Evolutionary conservation across 1,140 invertebrate genomes (phyloP), one percentile per base, ranked within the genome.

Genomic region (Samia ricini): DNA sequence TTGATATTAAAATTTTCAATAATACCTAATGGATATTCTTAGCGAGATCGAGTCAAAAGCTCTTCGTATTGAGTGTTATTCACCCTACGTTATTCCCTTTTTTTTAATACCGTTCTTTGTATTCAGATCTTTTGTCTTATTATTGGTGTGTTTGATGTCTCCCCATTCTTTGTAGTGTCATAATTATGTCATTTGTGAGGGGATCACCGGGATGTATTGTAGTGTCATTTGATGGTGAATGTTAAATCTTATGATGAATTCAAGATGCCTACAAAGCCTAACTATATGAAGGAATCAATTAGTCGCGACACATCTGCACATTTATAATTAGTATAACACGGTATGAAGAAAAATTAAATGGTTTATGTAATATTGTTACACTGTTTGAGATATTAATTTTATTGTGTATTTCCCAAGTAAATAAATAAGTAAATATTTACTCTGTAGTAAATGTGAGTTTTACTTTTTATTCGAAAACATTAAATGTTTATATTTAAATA

Each of bases 1-100:
- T 85, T 86, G 84, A 91, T 91, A 91, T 91, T 91, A 90, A 90
- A 91, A 91, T 91, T 89, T 91, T 89, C 89, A 91, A 91, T 91
- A 91, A 90, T 90, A 86, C 82, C 89, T 90, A 91, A 91, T 91
- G 90, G 88, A 91, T 88, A 84, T 42, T 88, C 85, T 81, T 81
- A 56, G 72, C 51, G 36, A 69, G 75, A 81, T 83, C 76, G 71
- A 72, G 66, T 72, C 74, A 70, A 79, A 78, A 77, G 77, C 71
- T 67, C 50, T 71, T 72, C 66, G 68, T 89, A 85, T 88, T 79
- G 81, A 83, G 81, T 77, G 33, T 42, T 12, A 15, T 42, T 69
- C 77, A 71, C 76, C 77, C 77, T 79, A 76, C 74, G 74, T 74
- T 73, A 77, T 26, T 61, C 71, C 76, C 71, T 79, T 72, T 82